Conservation (phyloP, 2,113 vertebrate genomes). For the Callipepla squamata region DNA sequence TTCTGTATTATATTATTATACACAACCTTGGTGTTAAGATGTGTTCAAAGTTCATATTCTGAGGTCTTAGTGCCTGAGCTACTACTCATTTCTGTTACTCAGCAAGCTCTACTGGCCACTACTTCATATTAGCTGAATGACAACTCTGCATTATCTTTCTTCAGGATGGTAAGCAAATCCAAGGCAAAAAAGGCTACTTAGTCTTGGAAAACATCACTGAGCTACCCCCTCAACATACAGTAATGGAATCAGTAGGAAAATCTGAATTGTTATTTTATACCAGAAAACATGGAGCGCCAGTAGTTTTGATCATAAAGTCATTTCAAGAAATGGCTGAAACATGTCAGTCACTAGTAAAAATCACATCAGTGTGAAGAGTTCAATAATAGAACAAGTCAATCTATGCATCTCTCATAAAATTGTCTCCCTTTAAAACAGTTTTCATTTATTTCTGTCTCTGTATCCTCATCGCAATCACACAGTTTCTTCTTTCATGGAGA, state of each 20-base stretch:
- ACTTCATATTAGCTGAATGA: neutral
- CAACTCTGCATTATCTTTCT: neutral
- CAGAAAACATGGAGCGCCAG: neutral
- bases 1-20: neutral
- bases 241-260: neutral
- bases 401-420: neutral
- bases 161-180: neutral
- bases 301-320: neutral
- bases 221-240: neutral
- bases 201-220: neutral
- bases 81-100: neutral
- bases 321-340: neutral
- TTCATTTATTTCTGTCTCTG: neutral
- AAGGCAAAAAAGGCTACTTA: neutral
- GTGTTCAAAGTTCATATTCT: neutral
- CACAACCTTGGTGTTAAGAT: neutral
- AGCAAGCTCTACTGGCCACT: neutral
- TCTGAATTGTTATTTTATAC: neutral
- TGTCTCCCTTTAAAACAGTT: conserved; percentile 2
- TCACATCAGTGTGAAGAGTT: neutral
- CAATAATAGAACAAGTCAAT: neutral
- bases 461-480: neutral
- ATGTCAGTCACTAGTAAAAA: neutral
- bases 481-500: neutral
- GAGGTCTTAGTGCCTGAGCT: neutral